Evolutionary conservation across 1,140 invertebrate species (phyloP).

Genomic region (Micrasema longulum): DNA sequence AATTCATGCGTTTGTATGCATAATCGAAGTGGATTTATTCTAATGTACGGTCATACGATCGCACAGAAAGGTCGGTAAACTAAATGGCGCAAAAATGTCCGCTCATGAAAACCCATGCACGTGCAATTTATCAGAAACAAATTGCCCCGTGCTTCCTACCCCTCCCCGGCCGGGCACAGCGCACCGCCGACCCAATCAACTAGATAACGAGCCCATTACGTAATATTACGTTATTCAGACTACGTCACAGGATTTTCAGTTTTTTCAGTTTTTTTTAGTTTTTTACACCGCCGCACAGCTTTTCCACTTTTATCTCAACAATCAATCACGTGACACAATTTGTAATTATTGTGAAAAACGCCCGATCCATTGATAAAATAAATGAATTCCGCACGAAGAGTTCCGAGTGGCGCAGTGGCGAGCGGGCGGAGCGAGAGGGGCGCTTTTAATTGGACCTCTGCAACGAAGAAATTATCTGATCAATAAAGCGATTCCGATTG

Average conservation of each 20-base stretch:
- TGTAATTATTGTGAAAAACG: constrained; percentile 54
- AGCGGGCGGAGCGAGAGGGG: not conserved
- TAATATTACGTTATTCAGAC: constrained; percentile 54
- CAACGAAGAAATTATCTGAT: constrained; percentile 26
- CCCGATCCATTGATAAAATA: constrained; percentile 39
- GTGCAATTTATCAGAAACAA: constrained; percentile 52
- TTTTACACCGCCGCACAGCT: constrained; percentile 37
- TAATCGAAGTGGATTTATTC: too few species aligned
- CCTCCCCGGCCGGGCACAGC: not conserved
- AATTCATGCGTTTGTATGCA: too few species aligned
- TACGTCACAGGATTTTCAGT: constrained; percentile 50
- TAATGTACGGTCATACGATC: too few species aligned
- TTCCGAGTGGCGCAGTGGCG: not conserved
- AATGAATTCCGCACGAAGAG: constrained; percentile 31
- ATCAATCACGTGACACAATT: constrained; percentile 55
- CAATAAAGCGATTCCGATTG: constrained; percentile 11
- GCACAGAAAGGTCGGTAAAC: constrained; percentile 11
- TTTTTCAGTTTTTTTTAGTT: constrained; percentile 13
- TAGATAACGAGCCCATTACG: constrained; percentile 55
- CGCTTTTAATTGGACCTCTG: constrained; percentile 31
- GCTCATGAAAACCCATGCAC: constrained; percentile 40
- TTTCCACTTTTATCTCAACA: constrained; percentile 48
- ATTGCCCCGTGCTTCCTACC: constrained; percentile 33
- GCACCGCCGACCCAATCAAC: constrained; percentile 45
- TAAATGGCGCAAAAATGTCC: constrained; percentile 34